Evolutionary conservation across 2,888 invertebrate genomes (phyloP), one percentile per base, ranked within the genome.

Genomic region (Coelogynopora nodosa): DNA sequence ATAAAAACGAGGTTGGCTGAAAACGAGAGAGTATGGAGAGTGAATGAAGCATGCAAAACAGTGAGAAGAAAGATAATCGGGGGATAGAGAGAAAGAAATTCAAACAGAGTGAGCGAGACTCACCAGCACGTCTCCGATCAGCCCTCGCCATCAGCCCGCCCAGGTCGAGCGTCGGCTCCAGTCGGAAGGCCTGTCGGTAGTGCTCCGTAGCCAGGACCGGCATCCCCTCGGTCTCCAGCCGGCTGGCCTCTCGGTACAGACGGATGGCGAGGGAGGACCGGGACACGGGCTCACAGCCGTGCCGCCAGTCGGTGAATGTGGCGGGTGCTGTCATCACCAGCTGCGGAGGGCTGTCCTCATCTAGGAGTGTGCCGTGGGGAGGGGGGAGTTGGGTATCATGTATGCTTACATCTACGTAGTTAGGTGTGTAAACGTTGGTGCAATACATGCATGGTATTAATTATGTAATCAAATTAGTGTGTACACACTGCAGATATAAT

Each of bases 111-210:
- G n/a, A n/a, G n/a, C n/a, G n/a, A n/a, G n/a, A 74, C 74, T 74
- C 23, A 74, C 74, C 74, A 26, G 74, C 74, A 5, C 74, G 18
- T 26, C 23, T 74, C 10, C 27, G 18, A 26, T 74, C 74, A 74
- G 74, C 74, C 23, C 74, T 74, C 2, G 74, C 74, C 5, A 74
- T 23, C 74, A 74, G 23, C 5, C 74, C 74, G 10, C 23, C 74
- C 74, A 74, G 74, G 74, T 74, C 74, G 2, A 13, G 5, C 2
- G 2, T 26, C 10, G 74, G 74, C 23, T 74, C 74, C 10, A 74
- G 74, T 74, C 23, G 5, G 74, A 74, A 74, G 74, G 74, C 74
- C 74, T 74, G 74, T 74, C 74, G 74, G 23, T 74, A 74, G 74
- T 74, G 74, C 23, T 74, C 74, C 23, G 74, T 74, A 26, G 74